phyloP scores from a whole-genome alignment of 2,113 vertebrate species.

The Hypocryptadius cinnamomeus region DNA sequence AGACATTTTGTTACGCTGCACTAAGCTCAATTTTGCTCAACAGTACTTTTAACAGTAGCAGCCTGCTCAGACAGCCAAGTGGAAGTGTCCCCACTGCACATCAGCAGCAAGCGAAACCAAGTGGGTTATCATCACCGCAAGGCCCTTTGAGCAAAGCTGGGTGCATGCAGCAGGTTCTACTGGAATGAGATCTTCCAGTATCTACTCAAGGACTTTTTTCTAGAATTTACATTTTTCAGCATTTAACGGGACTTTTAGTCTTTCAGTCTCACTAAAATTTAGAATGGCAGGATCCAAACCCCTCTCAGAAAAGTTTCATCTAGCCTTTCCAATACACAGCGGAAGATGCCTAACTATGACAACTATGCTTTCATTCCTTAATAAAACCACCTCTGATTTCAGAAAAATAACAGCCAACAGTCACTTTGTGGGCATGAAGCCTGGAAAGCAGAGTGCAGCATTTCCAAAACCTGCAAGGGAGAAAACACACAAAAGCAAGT shows the following conservation, averaged over 20 bases:
- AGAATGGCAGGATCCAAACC: neutral
- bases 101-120: conserved; percentile 57
- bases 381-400: neutral
- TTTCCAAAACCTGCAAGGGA: neutral
- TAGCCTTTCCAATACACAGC: neutral
- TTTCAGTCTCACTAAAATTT: neutral
- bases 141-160: neutral
- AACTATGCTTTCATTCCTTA: neutral
- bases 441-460: neutral
- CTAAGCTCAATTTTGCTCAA: neutral
- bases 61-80: conserved; percentile 63
- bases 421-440: neutral
- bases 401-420: neutral
- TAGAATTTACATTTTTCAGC: neutral
- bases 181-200: neutral
- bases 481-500: neutral
- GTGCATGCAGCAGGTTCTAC: neutral
- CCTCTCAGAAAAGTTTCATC: neutral
- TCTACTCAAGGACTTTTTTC: neutral
- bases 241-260: neutral
- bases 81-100: conserved; percentile 31
- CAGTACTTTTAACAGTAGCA: neutral
- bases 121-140: conserved; percentile 39
- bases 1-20: neutral
- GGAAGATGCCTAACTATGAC: neutral